Conservation (phyloP, 2,888 invertebrate species). For the Perithous albicinctus region DNA sequence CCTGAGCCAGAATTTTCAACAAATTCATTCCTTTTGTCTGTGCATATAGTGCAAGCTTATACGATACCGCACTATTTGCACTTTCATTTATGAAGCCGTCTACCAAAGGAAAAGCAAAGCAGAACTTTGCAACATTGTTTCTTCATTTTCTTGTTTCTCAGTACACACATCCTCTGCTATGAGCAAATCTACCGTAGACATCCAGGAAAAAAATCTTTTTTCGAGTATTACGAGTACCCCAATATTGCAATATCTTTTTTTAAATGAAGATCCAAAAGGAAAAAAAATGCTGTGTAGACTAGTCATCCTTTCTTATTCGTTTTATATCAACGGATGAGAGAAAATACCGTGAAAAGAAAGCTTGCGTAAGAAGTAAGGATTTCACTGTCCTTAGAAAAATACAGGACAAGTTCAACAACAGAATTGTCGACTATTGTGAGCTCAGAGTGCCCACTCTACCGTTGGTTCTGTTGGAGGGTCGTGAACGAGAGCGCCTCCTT, state of each 20-base stretch:
- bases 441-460: not conserved
- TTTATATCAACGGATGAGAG: not conserved
- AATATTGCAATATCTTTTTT: too few relatives aligned
- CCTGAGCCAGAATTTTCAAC: conserved; percentile 42
- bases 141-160: too few relatives aligned
- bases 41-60: conserved; percentile 1
- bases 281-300: conserved; percentile 1
- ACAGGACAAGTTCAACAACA: conserved; percentile 24
- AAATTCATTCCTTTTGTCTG: conserved; percentile 22
- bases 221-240: too few relatives aligned
- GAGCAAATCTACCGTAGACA: too few relatives aligned
- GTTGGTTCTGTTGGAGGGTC: not conserved
- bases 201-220: too few relatives aligned
- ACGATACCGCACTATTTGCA: not conserved
- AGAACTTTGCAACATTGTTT: too few relatives aligned
- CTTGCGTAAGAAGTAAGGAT: not conserved
- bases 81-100: conserved; percentile 7
- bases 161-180: too few relatives aligned
- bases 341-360: conserved; percentile 11
- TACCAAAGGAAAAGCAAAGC: conserved; percentile 31
- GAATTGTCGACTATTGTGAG: conserved; percentile 9
- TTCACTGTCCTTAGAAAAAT: not conserved
- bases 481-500: not conserved
- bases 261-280: too few relatives aligned
- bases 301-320: conserved; percentile 1